Evolutionary conservation across 2,797 vertebrate genomes (phyloP).

Genomic region (Champsocephalus esox): DNA sequence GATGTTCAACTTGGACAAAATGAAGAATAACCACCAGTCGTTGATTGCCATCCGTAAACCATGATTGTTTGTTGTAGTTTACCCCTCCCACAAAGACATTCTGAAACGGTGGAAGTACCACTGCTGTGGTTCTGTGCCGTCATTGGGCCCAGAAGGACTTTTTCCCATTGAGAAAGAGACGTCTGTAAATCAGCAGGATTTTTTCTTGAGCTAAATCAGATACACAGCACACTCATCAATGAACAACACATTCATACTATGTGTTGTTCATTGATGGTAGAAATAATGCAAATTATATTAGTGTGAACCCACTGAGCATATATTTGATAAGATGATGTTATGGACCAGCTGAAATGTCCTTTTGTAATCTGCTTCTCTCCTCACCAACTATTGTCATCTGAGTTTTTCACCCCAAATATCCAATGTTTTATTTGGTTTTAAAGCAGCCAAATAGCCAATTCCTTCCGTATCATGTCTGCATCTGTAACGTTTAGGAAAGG

Average conservation of each 20-base stretch:
- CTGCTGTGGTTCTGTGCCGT: no score
- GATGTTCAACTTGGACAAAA: not conserved
- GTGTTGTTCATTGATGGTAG: not conserved
- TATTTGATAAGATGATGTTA: not conserved
- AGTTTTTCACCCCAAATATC: not conserved
- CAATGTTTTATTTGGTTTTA: not conserved
- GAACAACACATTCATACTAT: no score
- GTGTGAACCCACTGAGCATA: conserved; percentile 1
- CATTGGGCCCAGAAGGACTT: no score
- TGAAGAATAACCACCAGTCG: not conserved
- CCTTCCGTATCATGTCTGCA: not conserved
- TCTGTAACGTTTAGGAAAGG: not conserved
- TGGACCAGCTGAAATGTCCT: not conserved
- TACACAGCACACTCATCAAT: no score
- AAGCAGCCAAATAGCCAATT: not conserved
- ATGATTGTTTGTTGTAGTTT: not conserved
- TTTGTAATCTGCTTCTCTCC: not conserved
- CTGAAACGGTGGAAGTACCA: not conserved
- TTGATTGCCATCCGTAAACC: not conserved
- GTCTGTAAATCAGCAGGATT: no score
- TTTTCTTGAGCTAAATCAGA: no score
- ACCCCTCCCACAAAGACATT: not conserved
- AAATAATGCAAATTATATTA: conserved; percentile 7
- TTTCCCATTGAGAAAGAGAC: no score
- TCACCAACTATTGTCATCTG: not conserved